A percentile compares a stretch with the other conserved stretches of the same genome.
These are phyloP conservation scores for Ypsolopha scabrella DNA, from an alignment of 2,888 invertebrate genomes.

Conservation along the genomic window DNA sequence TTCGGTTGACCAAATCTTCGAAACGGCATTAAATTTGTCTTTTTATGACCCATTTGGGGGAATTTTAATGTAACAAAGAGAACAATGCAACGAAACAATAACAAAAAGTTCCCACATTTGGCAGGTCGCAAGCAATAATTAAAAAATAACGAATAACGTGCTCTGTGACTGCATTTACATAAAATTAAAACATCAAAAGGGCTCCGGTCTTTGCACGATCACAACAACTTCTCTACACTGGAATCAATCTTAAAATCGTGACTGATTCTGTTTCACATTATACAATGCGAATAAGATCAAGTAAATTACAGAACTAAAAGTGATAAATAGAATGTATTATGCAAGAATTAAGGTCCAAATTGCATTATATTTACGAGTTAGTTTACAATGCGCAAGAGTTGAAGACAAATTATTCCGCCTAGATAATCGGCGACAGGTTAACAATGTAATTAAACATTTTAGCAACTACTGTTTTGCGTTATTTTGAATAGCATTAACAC, in stretches of 20 bases:
- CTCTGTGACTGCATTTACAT: constrained; percentile 4
- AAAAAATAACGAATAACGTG: background rate
- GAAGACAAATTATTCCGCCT: constrained; percentile 37
- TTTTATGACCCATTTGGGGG: too few relatives aligned
- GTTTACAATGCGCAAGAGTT: constrained; percentile 3
- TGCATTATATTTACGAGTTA: background rate
- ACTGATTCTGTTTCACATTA: too few relatives aligned
- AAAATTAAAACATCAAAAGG: constrained; percentile 4
- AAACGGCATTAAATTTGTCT: too few relatives aligned
- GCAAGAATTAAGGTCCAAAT: too few relatives aligned
- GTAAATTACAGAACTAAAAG: too few relatives aligned
- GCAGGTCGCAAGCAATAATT: background rate
- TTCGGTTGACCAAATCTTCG: too few relatives aligned
- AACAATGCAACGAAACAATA: background rate
- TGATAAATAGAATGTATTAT: too few relatives aligned
- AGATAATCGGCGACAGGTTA: constrained; percentile 31
- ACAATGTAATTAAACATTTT: constrained; percentile 18
- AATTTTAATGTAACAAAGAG: too few relatives aligned
- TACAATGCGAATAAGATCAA: too few relatives aligned
- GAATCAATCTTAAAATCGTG: too few relatives aligned
- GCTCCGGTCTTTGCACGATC: constrained; percentile 3
- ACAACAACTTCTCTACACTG: background rate
- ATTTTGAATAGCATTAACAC: constrained; percentile 7
- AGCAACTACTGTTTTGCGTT: constrained; percentile 9
- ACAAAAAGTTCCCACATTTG: constrained; percentile 2